Percentiles rank a stretch among this genome's conserved stretches.
Evolutionary conservation across 2,113 vertebrate species (phyloP).

Genomic region (Mesembrinibis cayennensis): DNA sequence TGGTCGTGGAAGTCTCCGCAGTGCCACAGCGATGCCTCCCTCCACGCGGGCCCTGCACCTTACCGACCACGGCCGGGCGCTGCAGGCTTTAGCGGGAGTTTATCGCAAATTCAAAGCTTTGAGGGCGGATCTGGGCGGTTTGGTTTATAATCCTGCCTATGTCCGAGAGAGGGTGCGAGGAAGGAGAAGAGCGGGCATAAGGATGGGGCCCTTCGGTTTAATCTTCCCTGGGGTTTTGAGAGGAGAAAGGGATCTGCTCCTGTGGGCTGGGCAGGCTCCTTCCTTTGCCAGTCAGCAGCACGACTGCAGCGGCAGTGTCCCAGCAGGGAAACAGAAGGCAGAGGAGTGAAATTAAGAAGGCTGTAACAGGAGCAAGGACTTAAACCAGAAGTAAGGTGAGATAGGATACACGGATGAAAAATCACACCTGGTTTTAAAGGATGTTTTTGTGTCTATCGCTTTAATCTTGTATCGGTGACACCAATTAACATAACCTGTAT

Average conservation of each 20-base stretch:
- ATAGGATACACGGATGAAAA: not conserved
- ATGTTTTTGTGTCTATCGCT: not conserved
- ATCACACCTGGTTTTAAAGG: not conserved
- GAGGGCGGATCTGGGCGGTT: not conserved
- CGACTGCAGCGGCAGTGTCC: not conserved
- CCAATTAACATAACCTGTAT: slow-evolving; percentile 9
- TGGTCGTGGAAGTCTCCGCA: not conserved
- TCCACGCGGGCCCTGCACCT: accelerated
- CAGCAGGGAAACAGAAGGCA: not conserved
- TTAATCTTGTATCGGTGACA: not conserved
- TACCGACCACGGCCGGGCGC: not conserved
- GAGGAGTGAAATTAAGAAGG: not conserved
- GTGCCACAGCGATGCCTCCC: not conserved
- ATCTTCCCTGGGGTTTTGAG: not conserved
- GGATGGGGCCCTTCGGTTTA: not conserved
- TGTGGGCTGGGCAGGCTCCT: not conserved
- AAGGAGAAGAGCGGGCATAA: not conserved
- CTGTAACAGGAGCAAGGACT: not conserved
- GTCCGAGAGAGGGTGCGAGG: not conserved
- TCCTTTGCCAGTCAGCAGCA: not conserved
- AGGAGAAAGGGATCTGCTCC: not conserved
- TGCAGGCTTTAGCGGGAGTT: not conserved
- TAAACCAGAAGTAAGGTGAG: not conserved
- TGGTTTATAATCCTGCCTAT: not conserved
- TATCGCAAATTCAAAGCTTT: not conserved